A percentile compares a stretch with the other conserved stretches of the same genome.
Evolutionary conservation across 1,140 invertebrate species (phyloP).

Genomic region (Zophobas morio): DNA sequence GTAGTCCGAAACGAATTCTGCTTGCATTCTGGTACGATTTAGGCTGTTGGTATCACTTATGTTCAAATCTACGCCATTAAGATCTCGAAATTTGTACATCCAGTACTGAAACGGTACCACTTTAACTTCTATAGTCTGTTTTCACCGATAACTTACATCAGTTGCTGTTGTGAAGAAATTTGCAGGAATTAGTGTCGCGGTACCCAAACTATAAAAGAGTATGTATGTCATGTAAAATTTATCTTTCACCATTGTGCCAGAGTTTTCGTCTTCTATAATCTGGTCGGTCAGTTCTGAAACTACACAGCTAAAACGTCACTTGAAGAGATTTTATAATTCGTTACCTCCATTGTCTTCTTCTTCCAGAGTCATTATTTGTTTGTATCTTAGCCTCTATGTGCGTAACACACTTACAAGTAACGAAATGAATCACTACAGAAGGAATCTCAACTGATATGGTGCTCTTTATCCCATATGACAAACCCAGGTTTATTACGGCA

Average conservation of each 20-base stretch:
- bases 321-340: not conserved
- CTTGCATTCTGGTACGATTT: slow-evolving; percentile 51
- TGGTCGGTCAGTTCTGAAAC: slow-evolving; percentile 16
- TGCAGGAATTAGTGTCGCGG: slow-evolving; percentile 49
- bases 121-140: not conserved
- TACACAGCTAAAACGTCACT: not conserved
- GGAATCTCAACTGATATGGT: no score
- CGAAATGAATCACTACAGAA: not conserved
- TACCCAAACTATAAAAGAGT: slow-evolving; percentile 54
- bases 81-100: slow-evolving; percentile 55
- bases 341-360: slow-evolving; percentile 27
- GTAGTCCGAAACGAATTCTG: slow-evolving; percentile 50
- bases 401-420: not conserved
- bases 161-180: slow-evolving; percentile 54
- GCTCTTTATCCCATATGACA: no score
- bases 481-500: no score
- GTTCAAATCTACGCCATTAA: not conserved
- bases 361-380: slow-evolving; percentile 33
- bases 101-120: slow-evolving; percentile 53
- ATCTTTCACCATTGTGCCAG: slow-evolving; percentile 33
- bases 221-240: slow-evolving; percentile 53
- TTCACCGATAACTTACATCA: slow-evolving; percentile 44
- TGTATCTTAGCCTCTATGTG: slow-evolving; percentile 13
- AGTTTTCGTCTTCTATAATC: not conserved
- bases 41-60: not conserved